Conservation (phyloP, 1,140 invertebrate species). For the Ephestia elutella region DNA sequence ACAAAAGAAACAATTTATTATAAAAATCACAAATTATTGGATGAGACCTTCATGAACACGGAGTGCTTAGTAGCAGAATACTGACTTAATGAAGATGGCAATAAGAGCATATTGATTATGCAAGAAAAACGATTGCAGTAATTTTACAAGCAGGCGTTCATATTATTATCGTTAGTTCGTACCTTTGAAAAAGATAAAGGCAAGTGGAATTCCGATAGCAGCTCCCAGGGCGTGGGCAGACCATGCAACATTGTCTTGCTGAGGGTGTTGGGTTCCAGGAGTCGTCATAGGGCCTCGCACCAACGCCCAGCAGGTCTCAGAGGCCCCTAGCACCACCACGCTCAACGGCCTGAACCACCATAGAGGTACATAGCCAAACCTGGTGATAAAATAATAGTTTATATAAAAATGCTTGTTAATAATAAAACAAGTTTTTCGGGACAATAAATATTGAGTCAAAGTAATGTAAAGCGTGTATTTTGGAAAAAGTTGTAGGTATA, state of each 20-base stretch:
- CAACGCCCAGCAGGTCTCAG: conserved; percentile 55
- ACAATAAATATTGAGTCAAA: no score
- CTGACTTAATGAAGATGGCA: no score
- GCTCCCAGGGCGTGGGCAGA: conserved; percentile 88
- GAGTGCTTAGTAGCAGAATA: no score
- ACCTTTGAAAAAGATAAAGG: conserved; percentile 81
- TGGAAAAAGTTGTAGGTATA: no score
- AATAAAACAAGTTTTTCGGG: no score
- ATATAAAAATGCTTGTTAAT: no score
- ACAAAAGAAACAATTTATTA: neutral
- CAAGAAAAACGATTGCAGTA: no score
- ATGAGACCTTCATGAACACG: no score
- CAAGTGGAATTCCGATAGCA: conserved; percentile 84
- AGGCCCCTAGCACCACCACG: conserved; percentile 74
- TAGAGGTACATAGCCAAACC: conserved; percentile 51
- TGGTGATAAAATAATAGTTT: conserved; percentile 13
- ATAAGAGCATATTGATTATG: no score
- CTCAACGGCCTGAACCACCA: conserved; percentile 70
- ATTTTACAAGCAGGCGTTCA: no score
- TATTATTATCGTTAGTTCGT: conserved; percentile 9
- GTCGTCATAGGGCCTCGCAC: conserved; percentile 63
- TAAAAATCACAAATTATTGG: conserved; percentile 8
- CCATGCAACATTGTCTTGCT: conserved; percentile 79
- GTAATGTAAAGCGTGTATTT: no score
- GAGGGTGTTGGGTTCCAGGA: conserved; percentile 59